These are phyloP conservation scores for Perizoma flavofasciatum DNA, from an alignment of 2,888 invertebrate genomes.

Conservation along the genomic window DNA sequence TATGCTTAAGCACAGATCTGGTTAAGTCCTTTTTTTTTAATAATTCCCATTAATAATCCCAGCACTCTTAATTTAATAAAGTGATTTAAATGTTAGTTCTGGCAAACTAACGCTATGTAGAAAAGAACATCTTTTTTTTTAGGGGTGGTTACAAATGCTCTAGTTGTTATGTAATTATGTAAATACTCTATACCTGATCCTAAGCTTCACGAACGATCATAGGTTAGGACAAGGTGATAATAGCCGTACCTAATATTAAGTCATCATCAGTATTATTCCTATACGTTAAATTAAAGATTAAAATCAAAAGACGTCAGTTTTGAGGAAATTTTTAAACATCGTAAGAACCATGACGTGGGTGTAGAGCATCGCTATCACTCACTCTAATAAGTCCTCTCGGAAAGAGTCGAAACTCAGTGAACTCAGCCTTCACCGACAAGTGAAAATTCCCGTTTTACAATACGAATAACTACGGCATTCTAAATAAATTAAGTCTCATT, in stretches of 20 bases:
- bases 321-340: background rate
- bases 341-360: background rate
- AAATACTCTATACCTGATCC: constrained; percentile 60
- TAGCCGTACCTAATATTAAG: constrained; percentile 64
- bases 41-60: too few relatives aligned
- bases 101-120: constrained; percentile 3
- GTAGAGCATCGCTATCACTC: background rate
- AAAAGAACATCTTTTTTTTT: constrained; percentile 12
- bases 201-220: constrained; percentile 72
- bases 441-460: too few relatives aligned
- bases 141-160: constrained; percentile 57
- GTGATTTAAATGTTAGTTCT: constrained; percentile 16
- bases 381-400: too few relatives aligned
- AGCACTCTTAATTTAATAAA: too few relatives aligned
- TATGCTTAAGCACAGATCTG: too few relatives aligned
- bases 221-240: constrained; percentile 81
- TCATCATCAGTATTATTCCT: constrained; percentile 53
- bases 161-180: constrained; percentile 75
- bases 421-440: too few relatives aligned
- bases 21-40: too few relatives aligned
- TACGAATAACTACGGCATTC: too few relatives aligned
- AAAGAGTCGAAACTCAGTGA: too few relatives aligned
- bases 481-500: background rate
- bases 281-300: constrained; percentile 45
- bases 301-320: constrained; percentile 4